phyloP scores from a whole-genome alignment of 2,113 vertebrate species.

The Macaca mulatta region DNA sequence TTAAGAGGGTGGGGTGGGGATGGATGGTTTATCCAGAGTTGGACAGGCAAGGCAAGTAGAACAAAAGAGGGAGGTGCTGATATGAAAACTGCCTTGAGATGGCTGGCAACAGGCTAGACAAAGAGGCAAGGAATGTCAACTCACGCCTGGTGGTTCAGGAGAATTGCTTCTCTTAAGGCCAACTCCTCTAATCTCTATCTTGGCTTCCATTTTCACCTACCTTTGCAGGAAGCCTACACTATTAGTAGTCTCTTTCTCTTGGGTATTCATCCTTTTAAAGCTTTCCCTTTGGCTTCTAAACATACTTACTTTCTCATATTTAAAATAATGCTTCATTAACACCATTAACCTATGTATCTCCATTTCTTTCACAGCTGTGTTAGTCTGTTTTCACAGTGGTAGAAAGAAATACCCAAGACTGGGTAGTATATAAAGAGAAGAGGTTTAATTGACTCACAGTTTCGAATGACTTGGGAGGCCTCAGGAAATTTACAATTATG shows the following conservation, averaged over 20 bases:
- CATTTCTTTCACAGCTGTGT: not conserved
- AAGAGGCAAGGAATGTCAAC: not conserved
- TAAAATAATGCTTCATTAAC: not conserved
- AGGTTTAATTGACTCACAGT: too few species aligned
- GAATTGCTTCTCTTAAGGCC: not conserved
- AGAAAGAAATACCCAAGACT: too few species aligned
- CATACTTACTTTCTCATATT: not conserved
- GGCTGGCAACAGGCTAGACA: not conserved
- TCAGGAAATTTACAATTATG: too few species aligned
- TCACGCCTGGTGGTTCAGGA: not conserved
- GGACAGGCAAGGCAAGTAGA: not conserved
- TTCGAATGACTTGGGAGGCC: too few species aligned
- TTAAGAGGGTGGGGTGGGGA: not conserved
- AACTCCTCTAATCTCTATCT: not conserved
- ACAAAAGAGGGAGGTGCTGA: slow-evolving; percentile 14
- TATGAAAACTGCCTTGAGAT: not conserved
- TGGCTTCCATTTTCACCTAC: not conserved
- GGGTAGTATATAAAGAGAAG: too few species aligned
- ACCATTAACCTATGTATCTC: not conserved
- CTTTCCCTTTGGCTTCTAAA: slow-evolving; percentile 12
- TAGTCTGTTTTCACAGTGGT: too few species aligned
- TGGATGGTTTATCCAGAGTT: not conserved
- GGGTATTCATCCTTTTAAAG: not conserved
- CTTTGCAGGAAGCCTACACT: slow-evolving; percentile 8
- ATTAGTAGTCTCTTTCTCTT: not conserved